A percentile compares a stretch with the other conserved stretches of the same genome.
phyloP scores from a whole-genome alignment of 2,113 vertebrate genomes.

The Quiscalus mexicanus region DNA sequence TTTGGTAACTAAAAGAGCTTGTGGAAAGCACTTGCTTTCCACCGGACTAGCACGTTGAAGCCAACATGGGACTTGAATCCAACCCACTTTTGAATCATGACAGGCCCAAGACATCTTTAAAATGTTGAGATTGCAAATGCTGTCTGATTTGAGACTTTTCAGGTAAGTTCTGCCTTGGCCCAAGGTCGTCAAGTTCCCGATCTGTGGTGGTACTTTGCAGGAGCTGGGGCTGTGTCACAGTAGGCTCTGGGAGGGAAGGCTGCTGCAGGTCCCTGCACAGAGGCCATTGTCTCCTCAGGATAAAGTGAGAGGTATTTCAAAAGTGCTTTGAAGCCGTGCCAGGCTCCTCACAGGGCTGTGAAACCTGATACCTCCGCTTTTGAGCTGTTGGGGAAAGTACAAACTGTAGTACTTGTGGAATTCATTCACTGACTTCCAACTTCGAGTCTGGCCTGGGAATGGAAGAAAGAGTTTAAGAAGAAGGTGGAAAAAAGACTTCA shows the following conservation, averaged over 20 bases:
- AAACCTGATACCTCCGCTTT: slow-evolving; percentile 77
- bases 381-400: slow-evolving; percentile 74
- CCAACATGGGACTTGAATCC: background rate
- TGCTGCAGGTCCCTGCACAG: background rate
- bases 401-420: slow-evolving; percentile 76
- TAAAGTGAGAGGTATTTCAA: slow-evolving; percentile 75
- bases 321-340: slow-evolving; percentile 78
- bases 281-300: slow-evolving; percentile 72
- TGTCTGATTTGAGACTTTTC: background rate
- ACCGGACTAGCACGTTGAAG: background rate
- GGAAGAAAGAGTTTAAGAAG: slow-evolving; percentile 36
- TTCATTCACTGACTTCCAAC: slow-evolving; percentile 80
- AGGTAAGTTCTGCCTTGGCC: background rate
- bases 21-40: background rate
- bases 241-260: background rate
- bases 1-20: background rate
- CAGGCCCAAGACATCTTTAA: background rate
- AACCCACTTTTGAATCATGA: background rate
- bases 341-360: slow-evolving; percentile 70
- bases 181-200: background rate
- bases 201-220: background rate
- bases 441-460: slow-evolving; percentile 57
- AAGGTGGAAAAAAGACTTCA: background rate
- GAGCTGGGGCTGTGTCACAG: background rate
- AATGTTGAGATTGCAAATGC: background rate